phyloP scores from a whole-genome alignment of 1,140 invertebrate species.

The Dreissena rostriformis region DNA sequence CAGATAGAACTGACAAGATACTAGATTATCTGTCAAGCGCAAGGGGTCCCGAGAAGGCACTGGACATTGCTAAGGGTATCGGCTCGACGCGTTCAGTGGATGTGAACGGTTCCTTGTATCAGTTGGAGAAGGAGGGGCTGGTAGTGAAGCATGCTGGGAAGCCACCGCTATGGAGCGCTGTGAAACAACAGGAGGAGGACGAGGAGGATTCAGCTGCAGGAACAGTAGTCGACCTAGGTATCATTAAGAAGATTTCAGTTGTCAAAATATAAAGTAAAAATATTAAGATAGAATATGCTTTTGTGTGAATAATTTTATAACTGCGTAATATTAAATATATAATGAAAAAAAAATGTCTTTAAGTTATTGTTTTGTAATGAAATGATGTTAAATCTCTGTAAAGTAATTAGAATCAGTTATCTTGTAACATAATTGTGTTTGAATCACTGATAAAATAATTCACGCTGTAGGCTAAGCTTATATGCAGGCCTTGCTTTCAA shows the following conservation, averaged over 20 bases:
- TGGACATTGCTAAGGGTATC: conserved; percentile 53
- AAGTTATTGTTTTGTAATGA: neutral
- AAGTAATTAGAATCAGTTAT: too few relatives aligned
- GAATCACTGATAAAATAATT: too few relatives aligned
- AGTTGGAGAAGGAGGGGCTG: conserved; percentile 30
- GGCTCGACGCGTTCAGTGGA: conserved; percentile 24
- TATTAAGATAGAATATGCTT: too few relatives aligned
- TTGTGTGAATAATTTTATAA: neutral
- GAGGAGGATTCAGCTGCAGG: neutral
- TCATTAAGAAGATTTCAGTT: too few relatives aligned
- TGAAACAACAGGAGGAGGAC: neutral
- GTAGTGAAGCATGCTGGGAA: conserved; percentile 6
- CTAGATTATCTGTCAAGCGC: conserved; percentile 6
- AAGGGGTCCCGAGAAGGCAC: conserved; percentile 30
- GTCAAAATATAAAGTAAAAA: too few relatives aligned
- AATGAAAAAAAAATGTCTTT: too few relatives aligned
- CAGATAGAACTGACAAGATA: conserved; percentile 25
- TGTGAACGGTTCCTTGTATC: conserved; percentile 58
- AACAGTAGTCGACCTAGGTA: neutral
- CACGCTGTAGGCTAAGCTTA: too few relatives aligned
- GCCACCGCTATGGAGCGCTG: conserved; percentile 51
- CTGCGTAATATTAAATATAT: too few relatives aligned
- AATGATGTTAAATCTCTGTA: neutral
- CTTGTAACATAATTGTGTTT: too few relatives aligned
- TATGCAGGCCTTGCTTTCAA: too few relatives aligned